Base-by-base conservation (phyloP, 1,140 invertebrate genomes). In the Orussus abietinus region DNA sequence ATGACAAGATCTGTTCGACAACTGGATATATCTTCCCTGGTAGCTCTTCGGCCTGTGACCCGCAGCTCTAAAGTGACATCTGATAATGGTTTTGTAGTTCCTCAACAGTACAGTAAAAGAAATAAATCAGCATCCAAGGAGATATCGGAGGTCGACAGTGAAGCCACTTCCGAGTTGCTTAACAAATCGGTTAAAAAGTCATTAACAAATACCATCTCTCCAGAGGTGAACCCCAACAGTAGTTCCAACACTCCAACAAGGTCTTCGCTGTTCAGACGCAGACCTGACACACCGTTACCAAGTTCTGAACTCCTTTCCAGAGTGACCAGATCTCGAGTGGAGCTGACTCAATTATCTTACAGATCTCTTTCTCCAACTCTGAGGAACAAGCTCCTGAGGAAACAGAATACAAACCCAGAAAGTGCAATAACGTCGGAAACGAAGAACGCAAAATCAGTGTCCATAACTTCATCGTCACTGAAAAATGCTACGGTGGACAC, bases 261-360 rank as follows among this genome's bases (percentile, higher is more conserved):
- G 57, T 54, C 11, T 42, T 57, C 19, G 2, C 49, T 2, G 40
- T 29, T 20, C 53, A 54, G 35, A 42, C 45, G 42, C 2, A 38
- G 56, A 6, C 52, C 52, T 0, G 60, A 61, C 14, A 59, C 58
- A 3, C 56, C 60, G 6, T 36, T 60, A 15, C 54, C 55, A n/a
- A 4, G 15, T 22, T 10, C 33, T 19, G 44, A 57, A 5, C 28
- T 26, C 2, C 1, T 29, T 15, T 33, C 42, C 3, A 46, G 57
- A 1, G 40, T 57, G 9, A 62, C 59, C 1, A 46, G 57, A 5
- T 58, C 55, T 1, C 44, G 48, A 7, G 10, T 20, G 42, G 25
- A 46, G 6, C n/a, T 25, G 6, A n/a, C 22, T 25, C n/a, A 7
- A 25, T n/a, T 7, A n/a, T 25, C 22, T 25, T 6, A n/a, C 22